Base-by-base conservation (phyloP, 1,140 invertebrate species). In the Trialeurodes vaporariorum region DNA sequence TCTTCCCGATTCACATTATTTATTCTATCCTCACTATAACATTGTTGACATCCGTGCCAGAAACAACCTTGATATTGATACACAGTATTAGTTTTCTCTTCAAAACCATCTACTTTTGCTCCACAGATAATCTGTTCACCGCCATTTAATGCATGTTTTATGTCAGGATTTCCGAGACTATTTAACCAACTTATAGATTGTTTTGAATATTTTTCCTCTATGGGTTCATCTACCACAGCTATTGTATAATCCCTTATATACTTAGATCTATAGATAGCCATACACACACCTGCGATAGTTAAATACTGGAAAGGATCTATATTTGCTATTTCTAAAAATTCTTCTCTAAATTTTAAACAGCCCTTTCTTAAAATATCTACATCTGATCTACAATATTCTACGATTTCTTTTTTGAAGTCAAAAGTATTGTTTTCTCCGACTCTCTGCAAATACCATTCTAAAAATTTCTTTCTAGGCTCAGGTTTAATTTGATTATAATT, bases 321-420 rank as follows among this genome's bases (percentile, higher is more conserved):
- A 26, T 65, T 65, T 2, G 12, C 64, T 58, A 65, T 65, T 25
- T 65, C 24, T 58, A 65, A 26, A 25, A 65, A 65, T 25, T 65
- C 11, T 5, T 65, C 64, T 22, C 49, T 58, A 27, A 69, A 69
- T 40, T 65, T 64, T 12, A 69, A 27, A 63, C 68, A 69, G 1
- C 63, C 63, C 22, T 64, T 49, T 22, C 63, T 26, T n/a, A 69
- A 61, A 27, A 69, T 69, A n/a, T 69, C 68, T 22, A 69, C 68
- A 66, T 69, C 64, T 5, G 68, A 69, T 25, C 61, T 13, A 40
- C 68, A 69, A 34, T 69, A 69, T 34, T 69, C 64, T 12, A 61
- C n/a, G 9, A 69, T 2, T 63, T 69, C 64, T 2, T 66, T 64
- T 25, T 27, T 1, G 2, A 68, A 65, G 26, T 69, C 59, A 62